Evolutionary conservation across 2,888 invertebrate genomes (phyloP).

Genomic region (Amblyjoppa fuscipennis): DNA sequence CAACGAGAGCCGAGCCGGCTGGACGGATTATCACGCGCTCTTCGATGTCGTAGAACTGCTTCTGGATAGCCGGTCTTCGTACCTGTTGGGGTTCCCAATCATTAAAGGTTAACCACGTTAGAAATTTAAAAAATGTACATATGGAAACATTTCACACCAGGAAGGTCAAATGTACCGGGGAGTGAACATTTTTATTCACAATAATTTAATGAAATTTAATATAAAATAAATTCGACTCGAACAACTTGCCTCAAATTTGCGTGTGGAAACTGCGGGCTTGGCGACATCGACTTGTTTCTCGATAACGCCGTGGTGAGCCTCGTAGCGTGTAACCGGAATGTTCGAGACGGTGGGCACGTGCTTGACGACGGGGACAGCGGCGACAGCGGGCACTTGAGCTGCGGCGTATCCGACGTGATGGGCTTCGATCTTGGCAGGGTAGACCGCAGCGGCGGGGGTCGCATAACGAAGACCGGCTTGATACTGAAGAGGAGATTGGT

Average conservation of each 20-base stretch:
- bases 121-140: too few species aligned
- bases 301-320: slow-evolving; percentile 86
- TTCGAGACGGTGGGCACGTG: slow-evolving; percentile 86
- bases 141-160: too few species aligned
- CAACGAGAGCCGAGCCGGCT: slow-evolving; percentile 88
- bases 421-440: slow-evolving; percentile 77
- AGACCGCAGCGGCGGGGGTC: slow-evolving; percentile 62
- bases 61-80: slow-evolving; percentile 88
- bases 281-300: slow-evolving; percentile 87
- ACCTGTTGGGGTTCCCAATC: slow-evolving; percentile 79
- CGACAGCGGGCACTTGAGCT: slow-evolving; percentile 81
- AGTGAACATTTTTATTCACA: too few species aligned
- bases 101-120: background rate
- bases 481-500: slow-evolving; percentile 58
- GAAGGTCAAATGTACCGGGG: too few species aligned
- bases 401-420: slow-evolving; percentile 80
- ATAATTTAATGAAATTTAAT: too few species aligned
- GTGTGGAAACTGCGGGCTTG: slow-evolving; percentile 87
- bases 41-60: slow-evolving; percentile 89
- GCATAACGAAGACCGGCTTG: slow-evolving; percentile 66
- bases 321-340: slow-evolving; percentile 85
- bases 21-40: slow-evolving; percentile 88
- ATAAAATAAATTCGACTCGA: background rate
- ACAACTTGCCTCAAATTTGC: slow-evolving; percentile 85
- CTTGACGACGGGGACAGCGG: slow-evolving; percentile 81